Base-by-base conservation (phyloP, 1,140 invertebrate genomes). In the Glossosoma conforme region DNA sequence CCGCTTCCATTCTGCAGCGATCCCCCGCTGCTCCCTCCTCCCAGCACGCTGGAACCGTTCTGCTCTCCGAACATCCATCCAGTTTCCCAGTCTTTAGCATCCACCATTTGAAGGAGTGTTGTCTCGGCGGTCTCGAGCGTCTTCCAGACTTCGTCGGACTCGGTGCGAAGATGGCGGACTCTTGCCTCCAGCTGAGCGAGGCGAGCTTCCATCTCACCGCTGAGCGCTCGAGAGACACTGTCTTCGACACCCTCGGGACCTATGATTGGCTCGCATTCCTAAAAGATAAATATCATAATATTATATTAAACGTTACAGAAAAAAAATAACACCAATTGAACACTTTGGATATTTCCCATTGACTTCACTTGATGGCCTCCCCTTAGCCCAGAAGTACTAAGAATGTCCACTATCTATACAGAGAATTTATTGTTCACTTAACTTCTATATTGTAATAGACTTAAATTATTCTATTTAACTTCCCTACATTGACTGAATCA, bases 101-200 rank as follows among this genome's bases (percentile, higher is more conserved):
- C 57, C 10, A 92, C 79, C 84, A 91, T 89, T 45, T 89, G 85
- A 50, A 93, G 75, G 25, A 97, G 75, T 41, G 89, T 87, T 35
- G 83, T 85, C 70, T 97, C 93, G 10, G 93, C 92, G 1, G 91
- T 93, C 72, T 97, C 92, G 22, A 97, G 72, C 2, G 91, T 95
- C 71, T 97, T 97, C 89, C 93, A 96, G 50, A 91, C 86, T 76
- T 97, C 93, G 68, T 95, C 91, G 50, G 90, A 92, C 68, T 97
- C 93, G 10, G 88, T 86, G 48, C 87, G 79, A 20, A 97, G 79
- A 18, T 82, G 76, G 4, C 85, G 86, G 1, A 97, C 80, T 33
- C 91, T 77, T 44, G 84, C 81, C 58, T 89, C 85, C 18, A 97
- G 77, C 60, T 92, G 88, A 25, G 78, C 70, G 42, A 93, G 77